phyloP scores from a whole-genome alignment of 2,113 vertebrate species.

The Lophochroa leadbeateri region DNA sequence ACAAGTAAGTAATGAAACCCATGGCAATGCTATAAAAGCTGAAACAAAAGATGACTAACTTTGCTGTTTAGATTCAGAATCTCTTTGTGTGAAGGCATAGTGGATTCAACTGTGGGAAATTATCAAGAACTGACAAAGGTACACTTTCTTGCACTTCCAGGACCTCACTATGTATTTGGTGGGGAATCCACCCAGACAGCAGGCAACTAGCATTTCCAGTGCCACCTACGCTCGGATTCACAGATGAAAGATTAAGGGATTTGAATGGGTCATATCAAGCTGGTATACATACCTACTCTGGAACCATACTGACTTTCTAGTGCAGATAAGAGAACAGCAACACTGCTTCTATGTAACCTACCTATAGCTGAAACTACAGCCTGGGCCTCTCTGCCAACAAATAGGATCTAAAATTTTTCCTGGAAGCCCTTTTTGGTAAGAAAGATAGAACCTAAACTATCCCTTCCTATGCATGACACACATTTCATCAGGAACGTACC shows the following conservation, averaged over 20 bases:
- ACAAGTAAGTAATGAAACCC: background rate
- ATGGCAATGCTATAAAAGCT: background rate
- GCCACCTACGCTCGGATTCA: background rate
- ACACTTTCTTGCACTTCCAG: background rate
- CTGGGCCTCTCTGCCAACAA: background rate
- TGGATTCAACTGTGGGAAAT: background rate
- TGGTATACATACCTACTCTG: background rate
- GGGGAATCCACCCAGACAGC: background rate
- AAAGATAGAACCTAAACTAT: background rate
- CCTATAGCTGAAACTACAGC: background rate
- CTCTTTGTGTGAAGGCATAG: background rate
- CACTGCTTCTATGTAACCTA: background rate
- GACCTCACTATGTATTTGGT: background rate
- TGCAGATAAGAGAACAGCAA: background rate
- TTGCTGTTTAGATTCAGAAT: background rate
- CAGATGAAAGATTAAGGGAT: background rate
- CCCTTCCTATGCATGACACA: background rate
- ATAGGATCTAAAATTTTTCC: background rate
- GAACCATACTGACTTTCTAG: background rate
- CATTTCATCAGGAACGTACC: background rate
- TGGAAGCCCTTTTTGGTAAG: background rate
- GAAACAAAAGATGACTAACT: background rate
- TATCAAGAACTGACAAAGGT: background rate
- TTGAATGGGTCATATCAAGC: background rate
- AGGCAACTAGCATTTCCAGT: background rate